Percentiles rank a stretch among this genome's conserved stretches.
Conservation (phyloP, 2,113 vertebrate species). For the Pterocles orientalis region DNA sequence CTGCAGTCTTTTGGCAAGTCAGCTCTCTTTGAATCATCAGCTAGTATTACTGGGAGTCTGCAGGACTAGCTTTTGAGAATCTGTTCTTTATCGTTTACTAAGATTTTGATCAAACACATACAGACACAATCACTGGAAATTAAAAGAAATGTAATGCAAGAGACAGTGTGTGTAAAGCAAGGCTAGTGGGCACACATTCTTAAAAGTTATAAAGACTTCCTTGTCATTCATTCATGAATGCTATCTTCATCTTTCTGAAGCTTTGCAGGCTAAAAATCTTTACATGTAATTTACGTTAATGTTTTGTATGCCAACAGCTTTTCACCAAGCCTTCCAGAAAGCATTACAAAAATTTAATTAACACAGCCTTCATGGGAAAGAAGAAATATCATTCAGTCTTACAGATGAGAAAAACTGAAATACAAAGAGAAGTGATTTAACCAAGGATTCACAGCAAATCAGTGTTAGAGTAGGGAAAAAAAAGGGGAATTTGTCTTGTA, state of each 20-base stretch:
- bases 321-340: slow-evolving; percentile 56
- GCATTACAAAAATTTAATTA: slow-evolving; percentile 9
- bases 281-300: background rate
- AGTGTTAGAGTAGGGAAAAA: background rate
- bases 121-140: background rate
- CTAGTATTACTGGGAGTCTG: background rate
- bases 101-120: background rate
- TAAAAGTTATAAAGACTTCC: background rate
- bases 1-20: background rate
- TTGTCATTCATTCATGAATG: background rate
- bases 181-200: background rate
- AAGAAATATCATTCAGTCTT: background rate
- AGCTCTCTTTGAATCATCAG: background rate
- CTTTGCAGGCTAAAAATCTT: background rate
- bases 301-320: background rate
- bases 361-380: background rate
- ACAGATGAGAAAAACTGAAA: slow-evolving; percentile 5
- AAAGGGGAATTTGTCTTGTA: background rate
- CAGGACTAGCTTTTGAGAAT: background rate
- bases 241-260: background rate
- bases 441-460: background rate
- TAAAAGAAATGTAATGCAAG: background rate
- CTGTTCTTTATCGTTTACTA: background rate
- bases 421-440: background rate
- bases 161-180: background rate